Percentiles rank a stretch among this genome's conserved stretches.
Conservation (phyloP, 2,888 invertebrate genomes). For the Sarcophaga variegata region DNA sequence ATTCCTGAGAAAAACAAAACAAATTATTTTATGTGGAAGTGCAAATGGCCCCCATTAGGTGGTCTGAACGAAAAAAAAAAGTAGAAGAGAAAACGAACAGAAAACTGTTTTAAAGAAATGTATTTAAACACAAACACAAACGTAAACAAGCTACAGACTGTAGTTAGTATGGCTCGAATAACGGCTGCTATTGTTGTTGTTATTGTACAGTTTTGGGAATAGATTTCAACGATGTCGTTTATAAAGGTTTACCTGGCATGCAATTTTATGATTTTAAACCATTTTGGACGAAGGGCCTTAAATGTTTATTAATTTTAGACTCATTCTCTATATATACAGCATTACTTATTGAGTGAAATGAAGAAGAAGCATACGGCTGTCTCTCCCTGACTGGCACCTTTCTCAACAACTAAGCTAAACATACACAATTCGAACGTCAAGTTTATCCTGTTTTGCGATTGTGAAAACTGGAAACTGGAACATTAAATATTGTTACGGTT, state of each 20-base stretch:
- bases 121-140: not conserved
- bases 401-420: too few species aligned
- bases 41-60: constrained; percentile 15
- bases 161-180: too few species aligned
- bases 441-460: too few species aligned
- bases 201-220: constrained; percentile 9
- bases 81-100: not conserved
- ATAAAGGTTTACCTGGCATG: constrained; percentile 31
- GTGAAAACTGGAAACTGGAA: too few species aligned
- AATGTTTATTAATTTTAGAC: too few species aligned
- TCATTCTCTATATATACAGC: too few species aligned
- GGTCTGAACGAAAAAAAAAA: not conserved
- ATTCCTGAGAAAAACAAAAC: constrained; percentile 29
- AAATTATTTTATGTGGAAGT: constrained; percentile 21
- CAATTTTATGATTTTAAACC: constrained; percentile 40
- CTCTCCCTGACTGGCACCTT: too few species aligned
- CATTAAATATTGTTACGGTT: too few species aligned
- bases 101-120: constrained; percentile 23
- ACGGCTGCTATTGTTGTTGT: not conserved
- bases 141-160: not conserved
- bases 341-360: too few species aligned
- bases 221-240: constrained; percentile 15
- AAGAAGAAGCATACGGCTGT: too few species aligned
- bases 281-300: too few species aligned
- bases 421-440: too few species aligned